These are phyloP conservation scores for Limnephilus rhombicus DNA, from an alignment of 2,888 invertebrate genomes.

Conservation along the genomic window DNA sequence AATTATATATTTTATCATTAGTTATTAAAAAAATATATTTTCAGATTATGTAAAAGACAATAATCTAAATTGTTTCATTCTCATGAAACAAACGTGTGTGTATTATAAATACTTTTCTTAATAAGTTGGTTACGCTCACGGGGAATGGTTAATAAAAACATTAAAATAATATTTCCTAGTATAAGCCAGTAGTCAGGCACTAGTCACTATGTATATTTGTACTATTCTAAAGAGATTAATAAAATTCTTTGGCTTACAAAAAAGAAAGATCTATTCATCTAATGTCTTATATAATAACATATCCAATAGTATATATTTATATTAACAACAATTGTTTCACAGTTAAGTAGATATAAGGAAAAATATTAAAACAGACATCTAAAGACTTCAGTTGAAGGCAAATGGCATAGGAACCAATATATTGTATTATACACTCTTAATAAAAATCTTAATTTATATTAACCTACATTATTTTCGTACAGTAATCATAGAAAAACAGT, in stretches of 20 bases:
- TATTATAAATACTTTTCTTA: neutral
- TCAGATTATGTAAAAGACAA: neutral
- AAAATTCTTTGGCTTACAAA: constrained; percentile 4
- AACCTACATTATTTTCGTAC: neutral
- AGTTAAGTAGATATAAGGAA: neutral
- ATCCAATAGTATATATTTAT: constrained; percentile 6
- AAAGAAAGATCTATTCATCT: constrained; percentile 32
- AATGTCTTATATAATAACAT: constrained; percentile 38
- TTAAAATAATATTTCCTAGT: too few relatives aligned
- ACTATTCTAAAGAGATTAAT: neutral
- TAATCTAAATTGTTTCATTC: neutral
- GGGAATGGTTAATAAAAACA: neutral
- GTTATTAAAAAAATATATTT: neutral
- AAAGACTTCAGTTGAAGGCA: neutral
- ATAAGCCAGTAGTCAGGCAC: too few relatives aligned
- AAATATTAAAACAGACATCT: constrained; percentile 7
- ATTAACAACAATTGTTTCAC: constrained; percentile 12
- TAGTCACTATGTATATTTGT: too few relatives aligned
- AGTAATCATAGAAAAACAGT: neutral
- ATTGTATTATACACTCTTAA: constrained; percentile 14
- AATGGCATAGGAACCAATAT: constrained; percentile 1
- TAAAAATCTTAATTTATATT: neutral
- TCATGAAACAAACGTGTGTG: neutral
- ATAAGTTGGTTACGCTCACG: neutral
- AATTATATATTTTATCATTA: neutral